Conservation (phyloP, 2,888 invertebrate genomes). For the Philaethria dido region DNA sequence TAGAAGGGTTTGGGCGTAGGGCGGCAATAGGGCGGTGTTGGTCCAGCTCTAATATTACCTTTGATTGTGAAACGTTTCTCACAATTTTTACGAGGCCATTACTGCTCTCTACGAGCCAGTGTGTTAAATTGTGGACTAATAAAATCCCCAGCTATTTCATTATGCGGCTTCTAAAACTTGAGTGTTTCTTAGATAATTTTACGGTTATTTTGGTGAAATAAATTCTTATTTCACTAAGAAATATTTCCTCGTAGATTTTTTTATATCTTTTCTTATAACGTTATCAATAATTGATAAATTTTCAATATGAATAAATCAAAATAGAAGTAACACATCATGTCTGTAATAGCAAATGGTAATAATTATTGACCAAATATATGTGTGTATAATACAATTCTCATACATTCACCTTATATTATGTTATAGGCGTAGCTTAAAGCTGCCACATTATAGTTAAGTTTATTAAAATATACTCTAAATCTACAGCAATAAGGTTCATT, state of each 20-base stretch:
- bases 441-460: background rate
- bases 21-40: slow-evolving; percentile 50
- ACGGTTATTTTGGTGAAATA: slow-evolving; percentile 9
- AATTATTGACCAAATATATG: slow-evolving; percentile 9
- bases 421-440: slow-evolving; percentile 1
- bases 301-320: background rate
- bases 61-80: slow-evolving; percentile 70
- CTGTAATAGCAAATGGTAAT: background rate
- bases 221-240: background rate
- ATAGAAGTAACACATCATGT: no score
- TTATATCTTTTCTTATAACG: no score
- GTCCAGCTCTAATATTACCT: slow-evolving; percentile 68
- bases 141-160: slow-evolving; percentile 51
- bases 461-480: background rate
- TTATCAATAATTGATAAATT: no score
- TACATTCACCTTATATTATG: slow-evolving; percentile 7
- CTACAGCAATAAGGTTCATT: background rate
- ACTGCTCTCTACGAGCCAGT: slow-evolving; percentile 53
- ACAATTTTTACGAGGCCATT: slow-evolving; percentile 74
- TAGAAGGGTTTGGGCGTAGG: slow-evolving; percentile 48
- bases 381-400: background rate
- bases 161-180: slow-evolving; percentile 49
- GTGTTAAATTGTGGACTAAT: slow-evolving; percentile 59
- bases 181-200: slow-evolving; percentile 26
- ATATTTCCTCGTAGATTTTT: background rate